Percentiles rank a stretch among this genome's conserved stretches.
phyloP scores from a whole-genome alignment of 1,140 invertebrate species.

The Eufriesea mexicana region DNA sequence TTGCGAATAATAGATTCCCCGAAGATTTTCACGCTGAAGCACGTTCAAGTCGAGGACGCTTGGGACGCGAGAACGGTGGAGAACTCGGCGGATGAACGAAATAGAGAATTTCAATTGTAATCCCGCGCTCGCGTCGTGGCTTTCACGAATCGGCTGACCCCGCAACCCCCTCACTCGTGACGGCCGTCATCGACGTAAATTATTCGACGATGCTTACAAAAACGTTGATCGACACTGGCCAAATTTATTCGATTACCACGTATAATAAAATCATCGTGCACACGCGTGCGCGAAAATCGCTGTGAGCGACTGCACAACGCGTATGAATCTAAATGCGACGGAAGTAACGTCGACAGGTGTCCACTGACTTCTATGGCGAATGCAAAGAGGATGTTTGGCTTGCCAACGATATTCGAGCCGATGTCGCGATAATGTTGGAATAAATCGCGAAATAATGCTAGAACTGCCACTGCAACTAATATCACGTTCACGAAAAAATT shows the following conservation, averaged over 20 bases:
- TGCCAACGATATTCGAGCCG: constrained; percentile 80
- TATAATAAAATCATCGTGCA: not conserved
- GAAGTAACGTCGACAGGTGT: constrained; percentile 84
- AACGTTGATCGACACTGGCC: constrained; percentile 30
- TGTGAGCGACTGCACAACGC: constrained; percentile 72
- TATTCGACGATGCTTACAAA: constrained; percentile 33
- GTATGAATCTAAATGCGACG: constrained; percentile 69
- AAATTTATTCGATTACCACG: constrained; percentile 36
- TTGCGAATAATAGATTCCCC: not conserved
- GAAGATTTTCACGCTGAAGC: constrained; percentile 24
- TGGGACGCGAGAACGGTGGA: not conserved
- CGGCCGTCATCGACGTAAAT: constrained; percentile 28
- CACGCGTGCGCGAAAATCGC: constrained; percentile 16
- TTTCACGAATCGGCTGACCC: not conserved
- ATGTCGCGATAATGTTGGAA: constrained; percentile 72
- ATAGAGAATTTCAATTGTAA: constrained; percentile 34
- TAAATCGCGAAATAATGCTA: not conserved
- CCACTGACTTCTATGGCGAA: constrained; percentile 87
- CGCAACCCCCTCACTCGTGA: not conserved
- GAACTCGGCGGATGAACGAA: not conserved
- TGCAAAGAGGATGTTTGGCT: constrained; percentile 85
- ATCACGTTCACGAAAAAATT: too few species aligned
- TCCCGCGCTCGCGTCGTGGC: not conserved
- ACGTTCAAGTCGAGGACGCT: constrained; percentile 6
- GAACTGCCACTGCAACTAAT: too few species aligned